A percentile compares a stretch with the other conserved stretches of the same genome.
Conservation (phyloP, 2,113 vertebrate species). For the Pao palembangensis region DNA sequence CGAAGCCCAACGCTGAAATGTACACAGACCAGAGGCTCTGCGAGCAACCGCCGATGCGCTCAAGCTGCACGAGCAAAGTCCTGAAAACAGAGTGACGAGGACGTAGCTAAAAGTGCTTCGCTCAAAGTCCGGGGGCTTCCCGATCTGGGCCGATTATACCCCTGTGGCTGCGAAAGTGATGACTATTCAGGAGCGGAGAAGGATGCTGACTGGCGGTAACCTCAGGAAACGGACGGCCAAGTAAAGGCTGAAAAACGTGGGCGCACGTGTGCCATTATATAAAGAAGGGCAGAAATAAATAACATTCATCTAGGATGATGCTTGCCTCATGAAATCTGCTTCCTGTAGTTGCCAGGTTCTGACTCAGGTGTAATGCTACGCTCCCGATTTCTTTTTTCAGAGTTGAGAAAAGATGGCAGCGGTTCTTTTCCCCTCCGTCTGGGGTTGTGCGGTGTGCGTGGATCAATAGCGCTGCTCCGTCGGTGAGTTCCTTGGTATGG, state of each 20-base stretch:
- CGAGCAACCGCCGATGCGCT: constrained; percentile 54
- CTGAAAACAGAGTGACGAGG: constrained; percentile 61
- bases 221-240: constrained; percentile 66
- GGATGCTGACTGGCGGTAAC: constrained; percentile 75
- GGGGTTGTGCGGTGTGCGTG: constrained; percentile 54
- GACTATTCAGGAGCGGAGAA: constrained; percentile 66
- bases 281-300: constrained; percentile 60
- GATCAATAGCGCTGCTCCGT: constrained; percentile 70
- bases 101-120: constrained; percentile 73
- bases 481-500: constrained; percentile 75
- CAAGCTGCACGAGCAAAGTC: constrained; percentile 60
- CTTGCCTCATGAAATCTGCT: constrained; percentile 29
- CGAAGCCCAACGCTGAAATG: constrained; percentile 65
- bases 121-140: constrained; percentile 69
- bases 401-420: constrained; percentile 14
- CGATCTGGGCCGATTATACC: constrained; percentile 68
- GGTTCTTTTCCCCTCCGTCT: not conserved
- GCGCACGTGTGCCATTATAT: constrained; percentile 28
- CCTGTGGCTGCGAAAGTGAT: constrained; percentile 74
- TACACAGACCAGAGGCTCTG: constrained; percentile 68
- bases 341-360: constrained; percentile 3
- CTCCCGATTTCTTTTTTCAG: constrained; percentile 8
- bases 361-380: constrained; percentile 4
- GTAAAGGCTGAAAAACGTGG: constrained; percentile 47
- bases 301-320: constrained; percentile 55